Percentiles rank a stretch among this genome's conserved stretches.
These are phyloP conservation scores for Eptesicus fuscus DNA, from an alignment of 2,113 vertebrate species.

Conservation along the genomic window DNA sequence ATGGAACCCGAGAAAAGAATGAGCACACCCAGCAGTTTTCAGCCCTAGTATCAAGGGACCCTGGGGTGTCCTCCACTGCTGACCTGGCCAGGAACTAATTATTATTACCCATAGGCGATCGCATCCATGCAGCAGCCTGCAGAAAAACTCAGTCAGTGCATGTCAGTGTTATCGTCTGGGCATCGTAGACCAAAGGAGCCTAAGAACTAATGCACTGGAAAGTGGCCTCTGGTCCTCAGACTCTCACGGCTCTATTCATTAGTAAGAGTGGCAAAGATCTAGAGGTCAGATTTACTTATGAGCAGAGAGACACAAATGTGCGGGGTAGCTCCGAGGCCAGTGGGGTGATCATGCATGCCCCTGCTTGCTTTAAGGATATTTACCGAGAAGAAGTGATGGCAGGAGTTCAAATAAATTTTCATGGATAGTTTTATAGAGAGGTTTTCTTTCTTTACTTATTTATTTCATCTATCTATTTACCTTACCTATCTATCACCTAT, in stretches of 20 bases:
- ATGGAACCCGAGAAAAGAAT: not conserved
- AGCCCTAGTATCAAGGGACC: not conserved
- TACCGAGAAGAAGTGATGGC: not conserved
- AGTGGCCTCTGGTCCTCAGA: not conserved
- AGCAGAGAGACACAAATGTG: not conserved
- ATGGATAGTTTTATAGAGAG: not conserved
- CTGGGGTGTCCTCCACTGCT: not conserved
- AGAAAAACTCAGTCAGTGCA: accelerated
- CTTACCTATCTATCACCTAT: not conserved
- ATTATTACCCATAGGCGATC: not conserved
- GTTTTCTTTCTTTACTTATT: not conserved
- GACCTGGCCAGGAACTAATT: not conserved
- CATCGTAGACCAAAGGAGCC: not conserved
- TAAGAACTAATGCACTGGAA: not conserved
- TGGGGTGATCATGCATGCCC: not conserved
- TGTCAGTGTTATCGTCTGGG: not conserved
- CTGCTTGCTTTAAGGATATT: not conserved
- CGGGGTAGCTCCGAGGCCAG: not conserved
- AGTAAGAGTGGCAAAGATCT: not conserved
- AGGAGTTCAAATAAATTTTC: not conserved
- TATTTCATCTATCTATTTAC: not conserved
- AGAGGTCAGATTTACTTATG: not conserved
- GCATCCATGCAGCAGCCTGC: not conserved
- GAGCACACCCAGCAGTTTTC: not conserved
- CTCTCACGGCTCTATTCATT: not conserved